Conservation (phyloP, 2,888 invertebrate genomes). For the Drosophila sordidula region DNA sequence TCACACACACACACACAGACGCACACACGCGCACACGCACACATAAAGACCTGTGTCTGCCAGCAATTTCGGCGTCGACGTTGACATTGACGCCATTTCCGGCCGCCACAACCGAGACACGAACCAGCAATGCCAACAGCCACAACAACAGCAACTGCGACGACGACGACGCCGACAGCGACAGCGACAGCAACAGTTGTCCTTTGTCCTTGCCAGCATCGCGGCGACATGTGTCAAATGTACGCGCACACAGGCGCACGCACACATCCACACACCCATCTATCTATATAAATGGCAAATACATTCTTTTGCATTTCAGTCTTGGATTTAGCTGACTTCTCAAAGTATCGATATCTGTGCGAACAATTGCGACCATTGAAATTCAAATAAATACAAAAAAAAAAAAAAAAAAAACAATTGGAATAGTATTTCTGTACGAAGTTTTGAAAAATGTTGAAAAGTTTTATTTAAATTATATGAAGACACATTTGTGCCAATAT, state of each 20-base stretch:
- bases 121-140: conserved; percentile 51
- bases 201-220: conserved; percentile 64
- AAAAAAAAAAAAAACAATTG: too few species aligned
- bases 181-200: conserved; percentile 58
- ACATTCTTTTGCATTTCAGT: conserved; percentile 12
- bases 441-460: too few species aligned
- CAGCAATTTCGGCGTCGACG: conserved; percentile 72
- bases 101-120: conserved; percentile 68
- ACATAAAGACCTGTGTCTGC: conserved; percentile 49
- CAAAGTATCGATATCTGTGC: background rate
- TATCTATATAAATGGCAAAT: conserved; percentile 3
- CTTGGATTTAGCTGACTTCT: conserved; percentile 26
- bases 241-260: conserved; percentile 36
- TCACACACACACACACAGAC: conserved; percentile 14
- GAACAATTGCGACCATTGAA: too few species aligned
- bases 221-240: conserved; percentile 72
- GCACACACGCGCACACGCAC: conserved; percentile 16
- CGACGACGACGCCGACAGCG: conserved; percentile 13
- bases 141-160: conserved; percentile 18
- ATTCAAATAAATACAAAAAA: too few species aligned
- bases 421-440: too few species aligned
- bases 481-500: background rate
- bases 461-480: too few species aligned
- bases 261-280: conserved; percentile 5
- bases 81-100: conserved; percentile 80